A percentile compares a stretch with the other conserved stretches of the same genome.
Conservation (phyloP, 2,113 vertebrate genomes). For the Salminus brasiliensis region DNA sequence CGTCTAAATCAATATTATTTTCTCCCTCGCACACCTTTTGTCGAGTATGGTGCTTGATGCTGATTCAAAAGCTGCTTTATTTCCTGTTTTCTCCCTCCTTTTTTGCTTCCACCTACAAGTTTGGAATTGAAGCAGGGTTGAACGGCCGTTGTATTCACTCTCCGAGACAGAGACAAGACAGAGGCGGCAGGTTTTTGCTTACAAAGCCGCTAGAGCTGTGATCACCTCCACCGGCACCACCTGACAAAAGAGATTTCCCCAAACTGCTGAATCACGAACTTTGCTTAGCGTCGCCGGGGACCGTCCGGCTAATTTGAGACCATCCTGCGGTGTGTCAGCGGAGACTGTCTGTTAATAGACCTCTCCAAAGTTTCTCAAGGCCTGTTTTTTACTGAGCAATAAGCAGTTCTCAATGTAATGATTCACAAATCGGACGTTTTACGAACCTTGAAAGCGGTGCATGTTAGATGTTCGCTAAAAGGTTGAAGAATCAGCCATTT, state of each 20-base stretch:
- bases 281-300: slow-evolving; percentile 35
- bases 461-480: neutral
- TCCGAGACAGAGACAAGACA: slow-evolving; percentile 52
- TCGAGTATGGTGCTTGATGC: neutral
- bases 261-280: slow-evolving; percentile 63
- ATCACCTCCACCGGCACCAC: slow-evolving; percentile 64
- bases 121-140: no score
- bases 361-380: neutral
- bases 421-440: slow-evolving; percentile 5
- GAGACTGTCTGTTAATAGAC: slow-evolving; percentile 16
- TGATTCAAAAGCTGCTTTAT: neutral
- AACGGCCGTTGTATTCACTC: slow-evolving; percentile 46
- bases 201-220: slow-evolving; percentile 45
- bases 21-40: slow-evolving; percentile 15
- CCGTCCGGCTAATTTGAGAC: slow-evolving; percentile 33
- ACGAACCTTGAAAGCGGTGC: neutral
- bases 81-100: neutral
- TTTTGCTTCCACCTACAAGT: neutral
- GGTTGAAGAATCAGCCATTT: slow-evolving; percentile 14
- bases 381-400: neutral
- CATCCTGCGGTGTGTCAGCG: slow-evolving; percentile 8
- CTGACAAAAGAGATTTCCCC: slow-evolving; percentile 64
- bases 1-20: slow-evolving; percentile 29
- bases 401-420: neutral
- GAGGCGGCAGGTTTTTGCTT: slow-evolving; percentile 50